These are phyloP conservation scores for Anastrepha obliqua DNA, from an alignment of 1,140 invertebrate genomes.

Conservation along the genomic window DNA sequence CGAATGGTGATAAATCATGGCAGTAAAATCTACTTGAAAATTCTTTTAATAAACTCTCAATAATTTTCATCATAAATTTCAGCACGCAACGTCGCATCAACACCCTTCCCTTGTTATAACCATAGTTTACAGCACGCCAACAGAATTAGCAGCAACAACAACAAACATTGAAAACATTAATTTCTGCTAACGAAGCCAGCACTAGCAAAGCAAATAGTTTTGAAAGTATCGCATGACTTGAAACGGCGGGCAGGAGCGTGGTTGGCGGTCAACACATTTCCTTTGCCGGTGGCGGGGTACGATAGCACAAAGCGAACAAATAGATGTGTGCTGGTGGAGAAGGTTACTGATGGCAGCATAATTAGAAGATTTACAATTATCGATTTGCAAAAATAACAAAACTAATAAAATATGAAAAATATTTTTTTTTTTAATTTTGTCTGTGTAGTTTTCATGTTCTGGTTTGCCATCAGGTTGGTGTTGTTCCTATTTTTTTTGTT, in stretches of 20 bases:
- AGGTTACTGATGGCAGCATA: constrained; percentile 62
- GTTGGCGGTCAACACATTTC: no score
- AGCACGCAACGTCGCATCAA: background rate
- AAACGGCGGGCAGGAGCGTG: background rate
- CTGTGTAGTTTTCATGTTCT: background rate
- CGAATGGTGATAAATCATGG: constrained; percentile 2
- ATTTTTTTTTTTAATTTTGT: background rate
- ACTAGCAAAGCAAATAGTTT: no score
- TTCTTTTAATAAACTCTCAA: constrained; percentile 55
- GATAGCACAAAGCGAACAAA: background rate
- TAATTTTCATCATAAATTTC: constrained; percentile 53
- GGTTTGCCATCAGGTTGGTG: background rate
- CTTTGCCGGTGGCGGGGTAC: background rate
- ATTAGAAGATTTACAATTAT: constrained; percentile 74
- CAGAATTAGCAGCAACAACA: background rate
- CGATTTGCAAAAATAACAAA: constrained; percentile 56
- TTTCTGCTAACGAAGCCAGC: background rate
- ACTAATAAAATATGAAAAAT: background rate
- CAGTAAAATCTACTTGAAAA: constrained; percentile 39
- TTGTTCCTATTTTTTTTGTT: background rate
- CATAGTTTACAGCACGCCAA: background rate
- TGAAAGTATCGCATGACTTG: no score
- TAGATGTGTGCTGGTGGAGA: background rate
- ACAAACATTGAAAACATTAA: background rate
- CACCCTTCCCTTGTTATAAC: background rate